Percentiles rank a stretch among this genome's conserved stretches.
Evolutionary conservation across 2,113 vertebrate species (phyloP).

Genomic region (Pelobates fuscus): DNA sequence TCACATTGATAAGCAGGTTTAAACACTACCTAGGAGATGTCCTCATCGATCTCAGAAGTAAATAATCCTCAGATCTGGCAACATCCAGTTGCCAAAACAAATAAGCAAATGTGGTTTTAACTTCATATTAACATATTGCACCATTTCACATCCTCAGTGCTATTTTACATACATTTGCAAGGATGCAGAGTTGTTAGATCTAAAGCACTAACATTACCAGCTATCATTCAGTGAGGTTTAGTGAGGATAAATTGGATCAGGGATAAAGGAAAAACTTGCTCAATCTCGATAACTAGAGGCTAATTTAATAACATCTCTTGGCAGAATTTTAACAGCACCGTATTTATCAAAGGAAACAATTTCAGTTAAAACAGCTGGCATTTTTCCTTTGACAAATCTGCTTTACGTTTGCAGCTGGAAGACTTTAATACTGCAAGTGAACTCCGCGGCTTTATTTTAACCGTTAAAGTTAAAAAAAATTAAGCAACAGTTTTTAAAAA

Average conservation of each 20-base stretch:
- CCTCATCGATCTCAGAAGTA: too few species aligned
- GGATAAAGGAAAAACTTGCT: not conserved
- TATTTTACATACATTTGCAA: too few species aligned
- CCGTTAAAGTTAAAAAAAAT: not conserved
- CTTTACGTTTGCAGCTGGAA: not conserved
- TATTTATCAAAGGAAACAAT: not conserved
- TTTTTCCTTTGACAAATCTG: not conserved
- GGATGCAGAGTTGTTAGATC: too few species aligned
- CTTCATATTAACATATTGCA: too few species aligned
- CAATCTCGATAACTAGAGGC: not conserved
- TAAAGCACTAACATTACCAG: not conserved
- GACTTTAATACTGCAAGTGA: not conserved
- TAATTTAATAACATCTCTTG: not conserved
- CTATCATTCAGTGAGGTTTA: not conserved
- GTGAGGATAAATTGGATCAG: not conserved
- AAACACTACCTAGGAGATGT: too few species aligned
- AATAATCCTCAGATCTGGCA: too few species aligned
- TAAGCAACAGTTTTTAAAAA: not conserved
- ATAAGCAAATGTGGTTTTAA: too few species aligned
- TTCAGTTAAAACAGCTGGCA: not conserved
- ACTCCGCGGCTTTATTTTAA: not conserved
- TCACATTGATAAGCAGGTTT: too few species aligned
- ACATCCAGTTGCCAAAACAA: too few species aligned
- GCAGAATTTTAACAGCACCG: not conserved
- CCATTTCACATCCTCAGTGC: too few species aligned